Conservation (phyloP, 1,140 invertebrate species). For the Brachionus manjavacas region DNA sequence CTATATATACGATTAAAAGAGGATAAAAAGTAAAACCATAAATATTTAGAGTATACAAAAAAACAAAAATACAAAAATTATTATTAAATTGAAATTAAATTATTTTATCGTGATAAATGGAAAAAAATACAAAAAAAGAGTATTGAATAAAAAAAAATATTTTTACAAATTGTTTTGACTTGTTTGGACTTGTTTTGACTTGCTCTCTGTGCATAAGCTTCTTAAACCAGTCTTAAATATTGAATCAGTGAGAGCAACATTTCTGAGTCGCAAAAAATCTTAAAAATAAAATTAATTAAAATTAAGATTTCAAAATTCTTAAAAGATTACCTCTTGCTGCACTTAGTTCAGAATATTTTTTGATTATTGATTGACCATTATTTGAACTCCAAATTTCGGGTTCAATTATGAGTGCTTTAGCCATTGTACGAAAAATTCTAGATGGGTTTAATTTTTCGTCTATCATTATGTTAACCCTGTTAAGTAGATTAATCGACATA, state of each 20-base stretch:
- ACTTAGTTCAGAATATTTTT: not conserved
- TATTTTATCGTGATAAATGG: not conserved
- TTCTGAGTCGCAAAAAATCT: not conserved
- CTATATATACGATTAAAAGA: not conserved
- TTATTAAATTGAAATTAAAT: not conserved
- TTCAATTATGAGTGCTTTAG: not conserved
- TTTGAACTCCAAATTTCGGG: not conserved
- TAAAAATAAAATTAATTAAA: not conserved
- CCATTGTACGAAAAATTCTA: not conserved
- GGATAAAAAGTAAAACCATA: not conserved
- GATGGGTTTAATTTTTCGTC: not conserved
- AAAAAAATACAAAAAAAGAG: not conserved
- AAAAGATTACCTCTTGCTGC: not conserved
- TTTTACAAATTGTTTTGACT: not conserved
- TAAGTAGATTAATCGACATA: not conserved
- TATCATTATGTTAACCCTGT: not conserved
- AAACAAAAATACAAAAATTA: not conserved
- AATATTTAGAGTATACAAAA: not conserved
- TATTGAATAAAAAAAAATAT: not conserved
- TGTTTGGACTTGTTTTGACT: not conserved
- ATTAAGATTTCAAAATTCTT: not conserved
- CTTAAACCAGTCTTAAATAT: not conserved
- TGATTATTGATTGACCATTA: not conserved
- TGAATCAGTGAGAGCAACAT: not conserved
- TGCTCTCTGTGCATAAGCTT: not conserved